Conservation (phyloP, 2,797 vertebrate genomes). For the Enteromius thamalakanensis region DNA sequence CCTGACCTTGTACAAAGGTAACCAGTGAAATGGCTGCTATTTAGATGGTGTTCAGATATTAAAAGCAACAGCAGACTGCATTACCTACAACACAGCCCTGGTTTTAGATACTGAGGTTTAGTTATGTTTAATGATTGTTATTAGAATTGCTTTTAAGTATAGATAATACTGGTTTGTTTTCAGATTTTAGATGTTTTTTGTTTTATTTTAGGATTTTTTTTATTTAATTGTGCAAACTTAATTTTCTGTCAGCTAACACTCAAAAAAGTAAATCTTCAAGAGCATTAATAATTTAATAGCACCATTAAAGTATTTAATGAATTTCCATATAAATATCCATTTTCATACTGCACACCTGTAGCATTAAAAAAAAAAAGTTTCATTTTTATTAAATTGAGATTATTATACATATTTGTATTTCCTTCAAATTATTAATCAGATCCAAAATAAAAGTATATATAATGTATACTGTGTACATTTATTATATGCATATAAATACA, state of each 20-base stretch:
- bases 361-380: not conserved
- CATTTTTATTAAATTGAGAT: not conserved
- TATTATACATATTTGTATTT: not conserved
- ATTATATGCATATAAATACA: too few species aligned
- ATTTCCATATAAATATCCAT: not conserved
- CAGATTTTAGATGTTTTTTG: not conserved
- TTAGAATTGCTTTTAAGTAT: not conserved
- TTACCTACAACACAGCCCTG: not conserved
- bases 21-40: not conserved
- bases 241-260: not conserved
- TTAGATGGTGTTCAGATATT: not conserved
- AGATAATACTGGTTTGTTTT: not conserved
- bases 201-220: too few species aligned
- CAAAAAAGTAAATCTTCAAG: not conserved
- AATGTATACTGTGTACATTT: too few species aligned
- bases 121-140: not conserved
- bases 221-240: not conserved
- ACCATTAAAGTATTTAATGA: not conserved
- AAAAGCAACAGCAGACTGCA: not conserved
- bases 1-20: not conserved
- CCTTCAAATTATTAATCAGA: too few species aligned
- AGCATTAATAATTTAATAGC: not conserved
- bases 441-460: too few species aligned
- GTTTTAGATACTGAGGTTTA: not conserved
- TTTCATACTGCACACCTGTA: not conserved